Evolutionary conservation across 30 jellyfish, hydroid and myxozoan species (phyloP).

Genomic region (Aurelia sp.): DNA sequence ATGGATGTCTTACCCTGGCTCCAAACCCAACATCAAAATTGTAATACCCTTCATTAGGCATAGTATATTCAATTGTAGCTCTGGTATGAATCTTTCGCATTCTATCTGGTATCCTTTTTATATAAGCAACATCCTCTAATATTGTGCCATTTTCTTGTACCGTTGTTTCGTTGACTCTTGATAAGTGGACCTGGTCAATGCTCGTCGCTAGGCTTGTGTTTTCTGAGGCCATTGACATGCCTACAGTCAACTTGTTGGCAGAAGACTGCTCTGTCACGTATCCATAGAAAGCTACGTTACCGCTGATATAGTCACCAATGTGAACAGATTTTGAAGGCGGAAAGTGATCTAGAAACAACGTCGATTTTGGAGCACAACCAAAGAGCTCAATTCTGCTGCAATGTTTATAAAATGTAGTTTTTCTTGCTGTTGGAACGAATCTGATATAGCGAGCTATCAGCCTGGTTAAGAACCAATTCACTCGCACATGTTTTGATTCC

Average conservation of each 20-base stretch:
- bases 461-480: conserved; percentile 18
- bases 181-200: too few relatives aligned
- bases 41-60: conserved; percentile 3
- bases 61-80: not conserved
- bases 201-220: too few relatives aligned
- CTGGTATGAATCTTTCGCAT: too few relatives aligned
- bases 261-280: too few relatives aligned
- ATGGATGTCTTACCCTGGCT: not conserved
- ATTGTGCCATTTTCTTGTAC: too few relatives aligned
- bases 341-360: not conserved
- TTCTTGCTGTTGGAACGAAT: conserved; percentile 24
- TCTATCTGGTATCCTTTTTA: too few relatives aligned
- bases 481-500: too few relatives aligned
- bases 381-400: conserved; percentile 55
- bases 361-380: conserved; percentile 41
- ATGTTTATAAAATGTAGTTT: not conserved
- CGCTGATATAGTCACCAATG: not conserved
- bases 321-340: not conserved
- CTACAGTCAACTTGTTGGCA: too few relatives aligned
- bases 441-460: conserved; percentile 23
- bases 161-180: too few relatives aligned
- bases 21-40: not conserved
- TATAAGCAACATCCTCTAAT: too few relatives aligned
- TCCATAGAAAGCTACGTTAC: too few relatives aligned
- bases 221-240: too few relatives aligned